Conservation (phyloP, 2,113 vertebrate genomes). For the Colius striatus region DNA sequence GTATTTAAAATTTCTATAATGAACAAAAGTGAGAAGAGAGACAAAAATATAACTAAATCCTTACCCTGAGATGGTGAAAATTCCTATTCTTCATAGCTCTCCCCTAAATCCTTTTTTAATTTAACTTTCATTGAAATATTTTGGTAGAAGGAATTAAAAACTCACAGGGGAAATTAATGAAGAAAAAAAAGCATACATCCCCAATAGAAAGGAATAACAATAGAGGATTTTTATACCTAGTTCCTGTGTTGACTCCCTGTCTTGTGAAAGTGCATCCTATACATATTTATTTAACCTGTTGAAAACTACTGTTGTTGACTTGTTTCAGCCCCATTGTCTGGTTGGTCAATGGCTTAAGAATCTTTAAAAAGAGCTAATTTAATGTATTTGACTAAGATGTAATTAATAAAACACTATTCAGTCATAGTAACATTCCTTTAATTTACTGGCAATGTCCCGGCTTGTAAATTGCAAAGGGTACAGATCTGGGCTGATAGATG, state of each 20-base stretch:
- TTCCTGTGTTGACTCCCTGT: background rate
- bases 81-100: background rate
- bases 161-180: background rate
- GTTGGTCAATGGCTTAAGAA: background rate
- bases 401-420: background rate
- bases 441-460: background rate
- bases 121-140: slow-evolving; percentile 21
- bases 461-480: background rate
- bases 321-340: background rate
- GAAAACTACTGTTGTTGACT: background rate
- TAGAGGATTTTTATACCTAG: background rate
- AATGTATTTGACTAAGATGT: background rate
- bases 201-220: background rate
- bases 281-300: background rate
- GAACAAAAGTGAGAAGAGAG: background rate
- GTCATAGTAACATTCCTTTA: background rate
- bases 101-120: slow-evolving; percentile 26
- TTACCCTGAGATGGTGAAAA: background rate
- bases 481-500: background rate
- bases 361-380: background rate
- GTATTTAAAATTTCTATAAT: background rate
- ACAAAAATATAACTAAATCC: background rate
- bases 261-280: background rate
- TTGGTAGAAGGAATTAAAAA: background rate
- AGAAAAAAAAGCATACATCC: background rate